Evolutionary conservation across 2,797 vertebrate species (phyloP).

Genomic region (Mycteria americana): DNA sequence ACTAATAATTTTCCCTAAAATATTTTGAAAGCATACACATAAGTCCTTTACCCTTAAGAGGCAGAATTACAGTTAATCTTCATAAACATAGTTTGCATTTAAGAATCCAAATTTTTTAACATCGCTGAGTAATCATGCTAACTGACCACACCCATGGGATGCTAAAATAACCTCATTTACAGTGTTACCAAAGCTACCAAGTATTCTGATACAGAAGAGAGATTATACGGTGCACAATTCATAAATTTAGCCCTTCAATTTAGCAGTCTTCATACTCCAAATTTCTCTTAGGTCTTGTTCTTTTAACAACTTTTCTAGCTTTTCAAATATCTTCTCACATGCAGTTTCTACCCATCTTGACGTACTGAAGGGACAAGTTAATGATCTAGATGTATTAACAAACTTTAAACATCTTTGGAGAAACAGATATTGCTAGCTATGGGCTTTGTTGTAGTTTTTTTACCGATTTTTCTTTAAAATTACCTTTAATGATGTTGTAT

Average conservation of each 20-base stretch:
- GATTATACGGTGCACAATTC: background rate
- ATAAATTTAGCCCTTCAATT: background rate
- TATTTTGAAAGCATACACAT: background rate
- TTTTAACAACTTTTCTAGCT: background rate
- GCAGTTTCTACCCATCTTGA: background rate
- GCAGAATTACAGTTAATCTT: background rate
- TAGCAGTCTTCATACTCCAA: background rate
- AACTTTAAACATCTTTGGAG: background rate
- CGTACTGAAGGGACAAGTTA: background rate
- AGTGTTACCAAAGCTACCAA: background rate
- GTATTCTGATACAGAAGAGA: background rate
- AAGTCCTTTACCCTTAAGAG: background rate
- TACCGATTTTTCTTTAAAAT: background rate
- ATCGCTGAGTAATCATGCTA: background rate
- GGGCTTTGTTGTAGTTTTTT: background rate
- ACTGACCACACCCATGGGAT: background rate
- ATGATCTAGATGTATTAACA: background rate
- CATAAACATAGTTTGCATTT: background rate
- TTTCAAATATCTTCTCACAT: background rate
- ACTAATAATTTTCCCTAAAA: background rate
- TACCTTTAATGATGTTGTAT: background rate
- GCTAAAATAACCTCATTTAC: background rate
- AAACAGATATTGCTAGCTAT: background rate
- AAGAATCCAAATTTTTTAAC: background rate
- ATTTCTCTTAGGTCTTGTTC: background rate